Percentiles rank a stretch among this genome's conserved stretches.
Evolutionary conservation across 1,140 invertebrate species (phyloP).

Genomic region (Vanessa tameamea): DNA sequence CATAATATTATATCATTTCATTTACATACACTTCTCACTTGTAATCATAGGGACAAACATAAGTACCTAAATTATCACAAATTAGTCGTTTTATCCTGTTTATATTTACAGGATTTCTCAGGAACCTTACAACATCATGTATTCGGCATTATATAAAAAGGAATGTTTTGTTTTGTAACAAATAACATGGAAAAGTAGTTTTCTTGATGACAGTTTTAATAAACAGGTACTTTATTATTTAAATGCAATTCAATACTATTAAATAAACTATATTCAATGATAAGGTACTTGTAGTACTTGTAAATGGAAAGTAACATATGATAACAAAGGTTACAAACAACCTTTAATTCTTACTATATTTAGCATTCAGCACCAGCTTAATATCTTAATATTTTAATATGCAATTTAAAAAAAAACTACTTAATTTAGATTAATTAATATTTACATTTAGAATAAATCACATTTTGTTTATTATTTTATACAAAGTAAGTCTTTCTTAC

Average conservation of each 20-base stretch:
- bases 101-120: constrained; percentile 45
- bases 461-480: constrained; percentile 54
- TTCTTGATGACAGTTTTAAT: constrained; percentile 41
- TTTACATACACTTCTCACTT: constrained; percentile 53
- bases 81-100: constrained; percentile 49
- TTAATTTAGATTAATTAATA: constrained; percentile 40
- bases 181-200: constrained; percentile 33
- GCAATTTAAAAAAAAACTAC: constrained; percentile 20
- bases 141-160: constrained; percentile 46
- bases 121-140: constrained; percentile 66
- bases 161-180: constrained; percentile 54
- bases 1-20: constrained; percentile 47
- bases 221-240: constrained; percentile 54
- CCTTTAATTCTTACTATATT: constrained; percentile 19
- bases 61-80: constrained; percentile 79
- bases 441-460: constrained; percentile 48
- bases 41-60: constrained; percentile 52
- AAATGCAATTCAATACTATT: constrained; percentile 44
- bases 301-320: constrained; percentile 31
- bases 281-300: constrained; percentile 61
- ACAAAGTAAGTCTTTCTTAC: constrained; percentile 80
- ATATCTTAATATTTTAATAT: constrained; percentile 35
- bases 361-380: constrained; percentile 61
- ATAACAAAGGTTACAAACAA: constrained; percentile 30
- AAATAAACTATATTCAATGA: constrained; percentile 39